A percentile compares a stretch with the other conserved stretches of the same genome.
These are phyloP conservation scores for Bombylius discolor DNA, from an alignment of 2,888 invertebrate species.

Conservation along the genomic window DNA sequence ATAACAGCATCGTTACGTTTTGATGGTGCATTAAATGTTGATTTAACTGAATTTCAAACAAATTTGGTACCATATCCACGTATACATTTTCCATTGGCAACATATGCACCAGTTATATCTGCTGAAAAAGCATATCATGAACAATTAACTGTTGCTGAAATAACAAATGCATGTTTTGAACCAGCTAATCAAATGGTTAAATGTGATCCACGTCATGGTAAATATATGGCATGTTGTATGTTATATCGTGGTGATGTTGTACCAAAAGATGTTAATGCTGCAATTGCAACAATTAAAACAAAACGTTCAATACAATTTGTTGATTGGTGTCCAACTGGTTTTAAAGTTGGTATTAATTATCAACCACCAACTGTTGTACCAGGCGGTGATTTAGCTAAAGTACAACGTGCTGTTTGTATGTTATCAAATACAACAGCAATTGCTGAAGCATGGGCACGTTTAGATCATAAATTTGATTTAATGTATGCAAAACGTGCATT, in stretches of 20 bases:
- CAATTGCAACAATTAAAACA: slow-evolving; percentile 89
- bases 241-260: slow-evolving; percentile 87
- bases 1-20: slow-evolving; percentile 87
- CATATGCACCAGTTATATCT: slow-evolving; percentile 84
- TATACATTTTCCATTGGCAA: slow-evolving; percentile 86
- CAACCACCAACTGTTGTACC: slow-evolving; percentile 85
- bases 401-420: slow-evolving; percentile 93
- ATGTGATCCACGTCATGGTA: slow-evolving; percentile 80
- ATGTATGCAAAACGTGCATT: slow-evolving; percentile 95
- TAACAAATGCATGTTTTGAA: slow-evolving; percentile 91
- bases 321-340: slow-evolving; percentile 77
- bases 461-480: slow-evolving; percentile 90
- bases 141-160: slow-evolving; percentile 78
- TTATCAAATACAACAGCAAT: slow-evolving; percentile 93
- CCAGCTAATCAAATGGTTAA: slow-evolving; percentile 91
- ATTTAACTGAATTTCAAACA: slow-evolving; percentile 88
- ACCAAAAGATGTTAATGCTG: slow-evolving; percentile 85
- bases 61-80: slow-evolving; percentile 89
- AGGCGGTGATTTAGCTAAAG: slow-evolving; percentile 83
- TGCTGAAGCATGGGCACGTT: slow-evolving; percentile 88
- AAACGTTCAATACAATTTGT: slow-evolving; percentile 82
- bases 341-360: slow-evolving; percentile 77
- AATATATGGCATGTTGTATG: slow-evolving; percentile 93
- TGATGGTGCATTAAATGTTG: slow-evolving; percentile 85
- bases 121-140: slow-evolving; percentile 90